These are phyloP conservation scores for Hycleus cichorii DNA, from an alignment of 1,140 invertebrate species.

Conservation along the genomic window DNA sequence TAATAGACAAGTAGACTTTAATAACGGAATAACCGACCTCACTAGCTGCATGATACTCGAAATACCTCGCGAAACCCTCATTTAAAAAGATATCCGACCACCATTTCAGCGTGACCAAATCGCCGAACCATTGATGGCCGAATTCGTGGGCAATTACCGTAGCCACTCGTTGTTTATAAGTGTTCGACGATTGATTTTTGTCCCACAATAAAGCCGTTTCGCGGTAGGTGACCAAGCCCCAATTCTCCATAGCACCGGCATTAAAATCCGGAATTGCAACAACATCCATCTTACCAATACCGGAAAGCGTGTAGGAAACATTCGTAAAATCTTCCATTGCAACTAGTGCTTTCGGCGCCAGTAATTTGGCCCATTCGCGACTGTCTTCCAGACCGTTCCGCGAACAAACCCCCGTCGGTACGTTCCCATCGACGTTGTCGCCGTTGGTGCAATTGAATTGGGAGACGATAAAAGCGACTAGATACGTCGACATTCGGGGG, in stretches of 20 bases:
- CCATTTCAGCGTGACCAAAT: conserved; percentile 55
- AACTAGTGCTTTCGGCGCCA: conserved; percentile 42
- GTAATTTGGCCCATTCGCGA: conserved; percentile 49
- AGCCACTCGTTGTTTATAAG: conserved; percentile 42
- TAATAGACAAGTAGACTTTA: too few species aligned
- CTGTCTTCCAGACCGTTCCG: conserved; percentile 57
- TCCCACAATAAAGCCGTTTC: conserved; percentile 54
- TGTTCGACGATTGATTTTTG: conserved; percentile 41
- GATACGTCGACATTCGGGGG: conserved; percentile 61
- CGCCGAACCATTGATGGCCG: conserved; percentile 64
- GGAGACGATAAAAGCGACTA: conserved; percentile 60
- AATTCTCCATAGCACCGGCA: conserved; percentile 89
- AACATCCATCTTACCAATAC: conserved; percentile 47
- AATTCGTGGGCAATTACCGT: conserved; percentile 55
- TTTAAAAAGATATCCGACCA: conserved; percentile 47
- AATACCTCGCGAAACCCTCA: conserved; percentile 47
- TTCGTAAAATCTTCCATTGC: conserved; percentile 43
- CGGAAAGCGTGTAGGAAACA: conserved; percentile 38
- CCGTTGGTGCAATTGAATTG: conserved; percentile 9
- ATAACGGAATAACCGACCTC: conserved; percentile 18
- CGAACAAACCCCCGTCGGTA: conserved; percentile 53
- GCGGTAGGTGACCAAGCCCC: conserved; percentile 84
- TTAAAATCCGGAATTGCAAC: conserved; percentile 70
- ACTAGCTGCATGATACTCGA: conserved; percentile 35
- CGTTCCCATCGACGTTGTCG: not conserved